Base-by-base conservation (phyloP, 1,140 invertebrate species). In the Panonychus citri region DNA sequence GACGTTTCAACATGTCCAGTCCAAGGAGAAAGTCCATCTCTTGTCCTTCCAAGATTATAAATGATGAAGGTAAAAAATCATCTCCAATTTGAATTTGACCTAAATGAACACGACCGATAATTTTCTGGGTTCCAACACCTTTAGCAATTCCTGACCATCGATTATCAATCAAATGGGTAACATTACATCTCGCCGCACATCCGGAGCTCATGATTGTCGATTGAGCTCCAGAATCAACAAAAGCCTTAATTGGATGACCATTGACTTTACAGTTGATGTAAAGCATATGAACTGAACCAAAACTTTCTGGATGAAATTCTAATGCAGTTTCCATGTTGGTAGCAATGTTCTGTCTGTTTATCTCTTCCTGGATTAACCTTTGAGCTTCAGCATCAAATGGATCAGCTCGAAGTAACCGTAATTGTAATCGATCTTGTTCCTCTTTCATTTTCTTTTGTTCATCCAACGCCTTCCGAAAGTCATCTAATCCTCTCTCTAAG, bases 241-340 rank as follows among this genome's bases (percentile, higher is more conserved):
- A 97, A 7, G 93, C 91, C 73, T 95, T 95, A 0, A 96, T 88
- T 12, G 84, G 83, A 70, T 84, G 80, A 60, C 89, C 90, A 73
- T 97, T 96, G 1, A 97, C 88, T 71, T 80, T 81, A 66, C 87
- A 91, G 67, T 91, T 85, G 55, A 97, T 91, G 66, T 96, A 97
- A 40, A 97, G 74, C 91, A 97, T 97, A 15, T 85, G 79, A 46
- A 97, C 91, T 19, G 87, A 89, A 50, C 89, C 93, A 73, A 96
- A 97, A 21, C 85, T 91, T 69, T 97, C 91, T 0, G 93, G 93
- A 72, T 91, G 90, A 67, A 87, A 90, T 67, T 97, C 91, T 78
- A 97, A 94, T 1, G 91, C 93, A 1, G 87, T 87, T 66, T 95
- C 88, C 91, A 96, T 97, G 67, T 96, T 96, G 0, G 85, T 85